Conservation (phyloP, 2,888 invertebrate species). For the Uropetala carovei region DNA sequence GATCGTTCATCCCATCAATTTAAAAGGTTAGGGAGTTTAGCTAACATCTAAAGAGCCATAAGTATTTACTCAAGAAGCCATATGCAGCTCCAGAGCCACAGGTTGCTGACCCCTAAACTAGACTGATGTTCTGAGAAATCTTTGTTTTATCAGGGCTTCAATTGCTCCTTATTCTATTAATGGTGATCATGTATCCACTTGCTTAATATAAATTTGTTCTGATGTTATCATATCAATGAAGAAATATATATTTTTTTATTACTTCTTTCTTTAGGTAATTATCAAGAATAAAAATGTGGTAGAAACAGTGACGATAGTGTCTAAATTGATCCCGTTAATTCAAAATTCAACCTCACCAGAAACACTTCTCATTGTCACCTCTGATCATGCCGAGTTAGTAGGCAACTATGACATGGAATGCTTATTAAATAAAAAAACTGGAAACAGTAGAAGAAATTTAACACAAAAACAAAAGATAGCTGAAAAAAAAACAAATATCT, state of each 20-base stretch:
- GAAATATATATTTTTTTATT: not conserved
- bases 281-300: not conserved
- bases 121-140: not conserved
- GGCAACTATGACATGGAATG: not conserved
- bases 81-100: too few relatives aligned
- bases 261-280: constrained; percentile 5
- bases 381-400: not conserved
- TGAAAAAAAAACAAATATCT: too few relatives aligned
- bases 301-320: not conserved
- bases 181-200: not conserved
- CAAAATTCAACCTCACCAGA: not conserved
- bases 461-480: too few relatives aligned
- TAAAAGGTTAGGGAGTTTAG: too few relatives aligned
- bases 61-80: too few relatives aligned
- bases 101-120: too few relatives aligned
- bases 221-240: not conserved
- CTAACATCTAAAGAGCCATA: too few relatives aligned
- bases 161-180: not conserved
- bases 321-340: not conserved
- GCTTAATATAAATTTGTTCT: not conserved
- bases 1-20: too few relatives aligned
- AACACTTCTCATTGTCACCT: not conserved
- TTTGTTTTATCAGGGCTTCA: not conserved
- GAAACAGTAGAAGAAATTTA: not conserved
- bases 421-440: not conserved